Conservation (phyloP, 2,113 vertebrate species). For the Cisticola juncidis region DNA sequence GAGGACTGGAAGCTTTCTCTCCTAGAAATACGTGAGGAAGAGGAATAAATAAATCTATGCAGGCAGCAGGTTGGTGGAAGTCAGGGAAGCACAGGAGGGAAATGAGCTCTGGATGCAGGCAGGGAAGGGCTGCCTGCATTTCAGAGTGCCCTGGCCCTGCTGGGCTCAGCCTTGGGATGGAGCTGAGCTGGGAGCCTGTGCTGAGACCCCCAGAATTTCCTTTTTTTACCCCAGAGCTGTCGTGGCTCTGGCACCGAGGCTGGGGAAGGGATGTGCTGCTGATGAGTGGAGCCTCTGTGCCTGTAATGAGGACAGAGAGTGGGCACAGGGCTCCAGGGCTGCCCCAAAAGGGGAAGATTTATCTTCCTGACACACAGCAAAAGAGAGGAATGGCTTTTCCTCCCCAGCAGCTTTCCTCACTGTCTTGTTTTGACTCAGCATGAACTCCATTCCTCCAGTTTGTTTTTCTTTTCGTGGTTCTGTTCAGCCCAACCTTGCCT, state of each 20-base stretch:
- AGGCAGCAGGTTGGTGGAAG: neutral
- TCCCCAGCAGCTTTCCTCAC: neutral
- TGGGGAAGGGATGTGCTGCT: neutral
- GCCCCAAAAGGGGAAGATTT: neutral
- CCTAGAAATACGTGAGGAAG: neutral
- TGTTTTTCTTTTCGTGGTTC: neutral
- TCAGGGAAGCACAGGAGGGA: neutral
- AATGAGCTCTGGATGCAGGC: accelerated
- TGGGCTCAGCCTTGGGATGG: neutral
- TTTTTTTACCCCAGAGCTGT: neutral
- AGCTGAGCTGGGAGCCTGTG: neutral
- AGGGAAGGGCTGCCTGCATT: accelerated
- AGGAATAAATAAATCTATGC: neutral
- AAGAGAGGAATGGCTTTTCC: neutral
- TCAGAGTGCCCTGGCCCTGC: neutral
- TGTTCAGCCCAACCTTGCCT: neutral
- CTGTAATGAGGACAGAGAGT: neutral
- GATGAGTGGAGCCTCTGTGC: neutral
- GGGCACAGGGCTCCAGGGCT: neutral
- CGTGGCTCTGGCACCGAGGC: accelerated
- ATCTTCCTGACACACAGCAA: neutral
- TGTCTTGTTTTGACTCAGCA: neutral
- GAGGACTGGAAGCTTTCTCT: neutral
- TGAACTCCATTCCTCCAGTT: neutral
- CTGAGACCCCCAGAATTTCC: neutral